phyloP scores from a whole-genome alignment of 2,888 invertebrate genomes.

The Megaustenia siamemsis region DNA sequence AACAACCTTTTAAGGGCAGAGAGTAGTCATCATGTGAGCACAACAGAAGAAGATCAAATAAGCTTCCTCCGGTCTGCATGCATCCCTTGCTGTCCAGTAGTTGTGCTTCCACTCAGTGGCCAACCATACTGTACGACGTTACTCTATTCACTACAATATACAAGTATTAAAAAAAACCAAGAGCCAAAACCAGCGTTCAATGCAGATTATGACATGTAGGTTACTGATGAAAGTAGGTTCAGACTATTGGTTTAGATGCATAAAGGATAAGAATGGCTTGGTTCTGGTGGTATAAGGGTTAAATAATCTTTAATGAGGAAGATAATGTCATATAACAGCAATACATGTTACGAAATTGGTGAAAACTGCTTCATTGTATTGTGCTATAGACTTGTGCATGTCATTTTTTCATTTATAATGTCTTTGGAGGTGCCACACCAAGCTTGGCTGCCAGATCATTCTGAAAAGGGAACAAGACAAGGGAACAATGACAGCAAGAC shows the following conservation, averaged over 20 bases:
- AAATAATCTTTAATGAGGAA: neutral
- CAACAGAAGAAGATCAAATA: too few relatives aligned
- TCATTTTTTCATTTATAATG: slow-evolving; percentile 4
- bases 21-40: too few relatives aligned
- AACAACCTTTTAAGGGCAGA: too few relatives aligned
- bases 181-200: too few relatives aligned
- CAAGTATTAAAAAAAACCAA: too few relatives aligned
- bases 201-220: too few relatives aligned
- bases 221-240: neutral
- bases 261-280: neutral
- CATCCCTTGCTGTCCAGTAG: too few relatives aligned
- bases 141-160: too few relatives aligned
- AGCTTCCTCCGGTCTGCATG: too few relatives aligned
- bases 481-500: too few relatives aligned
- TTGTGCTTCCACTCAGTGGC: too few relatives aligned
- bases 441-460: slow-evolving; percentile 60
- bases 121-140: too few relatives aligned
- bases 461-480: slow-evolving; percentile 63
- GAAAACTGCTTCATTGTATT: neutral
- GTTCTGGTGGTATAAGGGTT: neutral
- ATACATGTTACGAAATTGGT: neutral
- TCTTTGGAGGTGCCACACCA: slow-evolving; percentile 27
- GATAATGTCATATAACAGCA: neutral
- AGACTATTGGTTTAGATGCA: neutral
- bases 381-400: neutral